These are phyloP conservation scores for Clarias pachynema DNA, from an alignment of 2,797 vertebrate species.

Conservation along the genomic window DNA sequence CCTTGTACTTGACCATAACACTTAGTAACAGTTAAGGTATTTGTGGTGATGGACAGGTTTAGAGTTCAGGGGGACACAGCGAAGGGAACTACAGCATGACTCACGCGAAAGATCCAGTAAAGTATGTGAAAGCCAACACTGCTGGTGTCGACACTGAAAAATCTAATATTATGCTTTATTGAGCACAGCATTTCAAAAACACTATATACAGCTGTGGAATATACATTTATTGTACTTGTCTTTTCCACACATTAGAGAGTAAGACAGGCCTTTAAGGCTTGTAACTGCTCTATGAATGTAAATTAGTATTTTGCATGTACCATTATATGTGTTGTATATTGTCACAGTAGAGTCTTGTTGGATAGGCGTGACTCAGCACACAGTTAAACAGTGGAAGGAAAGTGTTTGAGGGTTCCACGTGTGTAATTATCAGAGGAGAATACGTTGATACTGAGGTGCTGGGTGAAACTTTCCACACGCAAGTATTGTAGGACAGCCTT, in stretches of 20 bases:
- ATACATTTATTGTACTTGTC: slow-evolving; percentile 12
- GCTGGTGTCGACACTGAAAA: neutral
- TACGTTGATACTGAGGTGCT: slow-evolving; percentile 25
- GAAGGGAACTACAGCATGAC: slow-evolving; percentile 4
- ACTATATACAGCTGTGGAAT: neutral
- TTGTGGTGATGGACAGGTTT: slow-evolving; percentile 24
- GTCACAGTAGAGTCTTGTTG: neutral
- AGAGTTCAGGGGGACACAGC: neutral
- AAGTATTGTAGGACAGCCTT: neutral
- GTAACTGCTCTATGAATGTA: neutral
- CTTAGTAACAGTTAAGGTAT: slow-evolving; percentile 35
- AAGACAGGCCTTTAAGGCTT: neutral
- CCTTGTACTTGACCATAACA: slow-evolving; percentile 38
- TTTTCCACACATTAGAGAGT: neutral
- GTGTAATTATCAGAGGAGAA: slow-evolving; percentile 34
- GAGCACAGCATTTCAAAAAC: neutral
- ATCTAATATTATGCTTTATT: slow-evolving; percentile 2
- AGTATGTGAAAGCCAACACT: slow-evolving; percentile 24
- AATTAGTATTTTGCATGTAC: slow-evolving; percentile 3
- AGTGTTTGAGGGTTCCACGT: slow-evolving; percentile 27
- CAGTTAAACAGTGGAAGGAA: slow-evolving; percentile 25
- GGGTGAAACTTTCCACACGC: slow-evolving; percentile 13
- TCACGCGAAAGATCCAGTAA: slow-evolving; percentile 8
- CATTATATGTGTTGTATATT: neutral
- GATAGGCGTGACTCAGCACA: slow-evolving; percentile 28